Percentiles rank a stretch among this genome's conserved stretches.
Evolutionary conservation across 2,113 vertebrate species (phyloP).

Genomic region (Pholis gunnellus): DNA sequence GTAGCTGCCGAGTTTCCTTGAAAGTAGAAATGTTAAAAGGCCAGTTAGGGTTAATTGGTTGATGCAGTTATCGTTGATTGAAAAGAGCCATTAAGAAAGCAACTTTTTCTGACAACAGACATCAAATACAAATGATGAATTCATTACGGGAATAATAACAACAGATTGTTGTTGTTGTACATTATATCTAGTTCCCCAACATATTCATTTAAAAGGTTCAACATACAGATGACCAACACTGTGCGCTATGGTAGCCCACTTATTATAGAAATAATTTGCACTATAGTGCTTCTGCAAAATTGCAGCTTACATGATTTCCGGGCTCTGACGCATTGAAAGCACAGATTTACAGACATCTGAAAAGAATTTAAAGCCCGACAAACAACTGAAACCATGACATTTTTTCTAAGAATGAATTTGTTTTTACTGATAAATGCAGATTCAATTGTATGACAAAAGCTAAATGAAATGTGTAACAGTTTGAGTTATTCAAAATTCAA

Average conservation of each 20-base stretch:
- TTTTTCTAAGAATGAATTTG: background rate
- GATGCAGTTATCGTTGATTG: conserved; percentile 61
- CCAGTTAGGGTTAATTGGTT: conserved; percentile 56
- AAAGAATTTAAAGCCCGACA: conserved; percentile 7
- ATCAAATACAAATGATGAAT: conserved; percentile 6
- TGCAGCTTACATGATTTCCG: background rate
- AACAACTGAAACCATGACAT: conserved; percentile 5
- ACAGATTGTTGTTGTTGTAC: background rate
- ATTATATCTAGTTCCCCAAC: background rate
- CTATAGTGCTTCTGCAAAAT: background rate
- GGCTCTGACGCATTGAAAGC: background rate
- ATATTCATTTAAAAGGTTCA: background rate
- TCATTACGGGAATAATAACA: background rate
- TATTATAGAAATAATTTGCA: background rate
- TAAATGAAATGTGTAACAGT: background rate
- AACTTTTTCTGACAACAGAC: conserved; percentile 17
- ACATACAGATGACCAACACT: background rate
- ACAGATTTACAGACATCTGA: conserved; percentile 22
- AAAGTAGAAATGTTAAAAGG: conserved; percentile 71
- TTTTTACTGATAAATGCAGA: background rate
- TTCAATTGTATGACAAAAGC: background rate
- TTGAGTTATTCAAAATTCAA: background rate
- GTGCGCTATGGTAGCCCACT: background rate
- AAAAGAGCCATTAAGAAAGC: conserved; percentile 19
- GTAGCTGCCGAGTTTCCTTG: conserved; percentile 58